Conservation (phyloP, 2,888 invertebrate species). For the Drosophila suboccidentalis region DNA sequence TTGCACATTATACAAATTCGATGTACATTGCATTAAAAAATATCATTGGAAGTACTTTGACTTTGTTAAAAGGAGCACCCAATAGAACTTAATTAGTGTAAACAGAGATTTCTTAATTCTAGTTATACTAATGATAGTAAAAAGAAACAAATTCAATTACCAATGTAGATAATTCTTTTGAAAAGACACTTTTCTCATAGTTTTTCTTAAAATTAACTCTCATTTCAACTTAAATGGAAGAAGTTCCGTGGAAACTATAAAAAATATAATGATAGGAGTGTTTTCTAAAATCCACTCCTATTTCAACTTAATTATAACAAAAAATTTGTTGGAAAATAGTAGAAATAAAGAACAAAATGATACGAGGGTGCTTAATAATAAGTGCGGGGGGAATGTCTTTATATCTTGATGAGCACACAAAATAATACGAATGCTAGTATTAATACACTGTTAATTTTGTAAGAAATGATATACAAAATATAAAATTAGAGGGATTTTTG, state of each 20-base stretch:
- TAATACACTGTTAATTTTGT: constrained; percentile 40
- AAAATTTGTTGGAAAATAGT: constrained; percentile 12
- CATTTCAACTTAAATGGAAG: neutral
- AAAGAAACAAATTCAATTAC: neutral
- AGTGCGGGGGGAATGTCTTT: constrained; percentile 43
- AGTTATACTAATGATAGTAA: neutral
- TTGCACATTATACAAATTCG: constrained; percentile 25
- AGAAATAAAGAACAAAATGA: neutral
- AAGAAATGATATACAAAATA: constrained; percentile 30
- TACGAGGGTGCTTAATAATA: constrained; percentile 13
- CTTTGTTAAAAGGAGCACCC: constrained; percentile 20
- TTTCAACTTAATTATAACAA: neutral
- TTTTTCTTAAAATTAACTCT: neutral
- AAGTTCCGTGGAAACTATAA: constrained; percentile 8
- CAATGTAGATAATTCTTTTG: constrained; percentile 2
- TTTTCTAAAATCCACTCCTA: neutral
- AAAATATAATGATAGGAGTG: neutral
- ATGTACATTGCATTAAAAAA: constrained; percentile 14
- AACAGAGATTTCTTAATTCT: neutral
- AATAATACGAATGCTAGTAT: constrained; percentile 43
- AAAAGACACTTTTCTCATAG: neutral
- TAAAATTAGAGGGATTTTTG: neutral
- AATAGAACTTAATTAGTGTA: constrained; percentile 8
- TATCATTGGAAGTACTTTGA: constrained; percentile 25
- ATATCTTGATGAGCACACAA: constrained; percentile 45